Evolutionary conservation across 2,888 invertebrate genomes (phyloP).

Genomic region (Seira sanloemensis): DNA sequence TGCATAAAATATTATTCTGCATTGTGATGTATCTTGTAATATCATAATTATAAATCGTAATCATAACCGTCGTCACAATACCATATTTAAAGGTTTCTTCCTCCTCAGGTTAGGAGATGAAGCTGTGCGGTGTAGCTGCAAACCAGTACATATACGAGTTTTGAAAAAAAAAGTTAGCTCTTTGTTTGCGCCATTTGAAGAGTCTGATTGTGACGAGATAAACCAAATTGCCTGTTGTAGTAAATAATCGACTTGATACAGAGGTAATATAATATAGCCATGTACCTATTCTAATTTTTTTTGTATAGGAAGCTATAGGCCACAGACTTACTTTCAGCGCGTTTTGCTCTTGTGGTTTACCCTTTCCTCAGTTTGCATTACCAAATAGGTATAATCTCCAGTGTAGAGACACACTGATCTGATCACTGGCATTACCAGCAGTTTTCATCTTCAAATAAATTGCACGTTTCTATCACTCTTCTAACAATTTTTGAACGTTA

Average conservation of each 20-base stretch:
- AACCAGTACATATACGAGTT: too few relatives aligned
- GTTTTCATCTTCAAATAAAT: background rate
- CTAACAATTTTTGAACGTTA: conserved; percentile 33
- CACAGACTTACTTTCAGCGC: conserved; percentile 5
- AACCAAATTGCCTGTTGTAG: conserved; percentile 25
- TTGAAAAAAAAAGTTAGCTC: conserved; percentile 1
- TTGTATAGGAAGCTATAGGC: conserved; percentile 12
- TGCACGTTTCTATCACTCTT: background rate
- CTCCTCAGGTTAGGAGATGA: too few relatives aligned
- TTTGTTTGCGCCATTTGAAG: conserved; percentile 28
- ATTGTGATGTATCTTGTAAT: too few relatives aligned
- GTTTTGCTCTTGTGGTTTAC: conserved; percentile 20
- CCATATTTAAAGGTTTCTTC: background rate
- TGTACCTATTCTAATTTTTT: conserved; percentile 28
- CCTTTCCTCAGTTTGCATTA: conserved; percentile 15
- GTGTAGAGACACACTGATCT: too few relatives aligned
- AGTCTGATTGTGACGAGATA: conserved; percentile 33
- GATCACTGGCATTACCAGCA: too few relatives aligned
- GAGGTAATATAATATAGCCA: too few relatives aligned
- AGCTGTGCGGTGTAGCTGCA: too few relatives aligned
- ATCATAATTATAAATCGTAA: too few relatives aligned
- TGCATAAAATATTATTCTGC: conserved; percentile 35
- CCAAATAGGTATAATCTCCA: conserved; percentile 6
- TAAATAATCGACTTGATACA: conserved; percentile 24
- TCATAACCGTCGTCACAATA: conserved; percentile 12